phyloP scores from a whole-genome alignment of 2,888 invertebrate genomes.

The Seira sanloemensis region DNA sequence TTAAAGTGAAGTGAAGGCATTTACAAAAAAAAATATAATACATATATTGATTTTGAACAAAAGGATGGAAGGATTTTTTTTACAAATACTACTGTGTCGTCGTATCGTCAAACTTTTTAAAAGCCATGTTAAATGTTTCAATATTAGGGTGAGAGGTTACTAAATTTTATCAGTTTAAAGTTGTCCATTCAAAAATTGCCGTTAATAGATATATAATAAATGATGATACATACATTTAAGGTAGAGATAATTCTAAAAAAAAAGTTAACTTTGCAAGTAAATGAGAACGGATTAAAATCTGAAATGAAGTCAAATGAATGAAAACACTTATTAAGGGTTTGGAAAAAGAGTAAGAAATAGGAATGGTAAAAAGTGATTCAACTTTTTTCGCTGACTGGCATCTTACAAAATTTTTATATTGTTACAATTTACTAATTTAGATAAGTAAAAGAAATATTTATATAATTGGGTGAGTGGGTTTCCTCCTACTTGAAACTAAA shows the following conservation, averaged over 20 bases:
- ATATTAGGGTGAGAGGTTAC: too few relatives aligned
- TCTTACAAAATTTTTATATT: neutral
- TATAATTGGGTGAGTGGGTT: neutral
- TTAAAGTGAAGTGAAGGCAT: neutral
- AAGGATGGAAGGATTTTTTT: too few relatives aligned
- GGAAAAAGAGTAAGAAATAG: neutral
- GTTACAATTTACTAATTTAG: too few relatives aligned
- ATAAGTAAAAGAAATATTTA: neutral
- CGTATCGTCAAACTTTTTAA: neutral
- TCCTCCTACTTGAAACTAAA: neutral
- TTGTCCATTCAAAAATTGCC: neutral
- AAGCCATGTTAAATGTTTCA: neutral
- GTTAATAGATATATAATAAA: neutral
- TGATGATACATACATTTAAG: neutral
- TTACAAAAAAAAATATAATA: neutral
- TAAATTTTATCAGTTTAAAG: too few relatives aligned
- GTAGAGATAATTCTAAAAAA: neutral
- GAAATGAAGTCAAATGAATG: neutral
- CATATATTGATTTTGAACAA: neutral
- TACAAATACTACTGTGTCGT: too few relatives aligned
- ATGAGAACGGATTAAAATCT: neutral
- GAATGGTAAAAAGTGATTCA: neutral
- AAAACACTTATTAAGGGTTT: neutral
- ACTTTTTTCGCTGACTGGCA: neutral
- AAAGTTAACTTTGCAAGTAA: neutral